Percentiles rank a stretch among this genome's conserved stretches.
These are phyloP conservation scores for Hypsibius dujardini DNA, from an alignment of 1,140 invertebrate genomes.

Conservation along the genomic window DNA sequence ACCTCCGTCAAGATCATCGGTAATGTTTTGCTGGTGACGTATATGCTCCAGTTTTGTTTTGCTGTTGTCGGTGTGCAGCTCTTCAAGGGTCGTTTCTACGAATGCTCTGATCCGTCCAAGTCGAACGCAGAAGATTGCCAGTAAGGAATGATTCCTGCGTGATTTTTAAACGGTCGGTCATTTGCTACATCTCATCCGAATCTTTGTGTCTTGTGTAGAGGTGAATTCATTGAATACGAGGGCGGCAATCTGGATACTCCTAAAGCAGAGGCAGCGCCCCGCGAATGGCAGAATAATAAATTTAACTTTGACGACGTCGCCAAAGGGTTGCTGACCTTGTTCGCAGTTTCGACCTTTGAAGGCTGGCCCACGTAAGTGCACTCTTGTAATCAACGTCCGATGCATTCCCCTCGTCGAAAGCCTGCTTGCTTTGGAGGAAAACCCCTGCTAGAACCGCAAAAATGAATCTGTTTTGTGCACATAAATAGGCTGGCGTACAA, in stretches of 20 bases:
- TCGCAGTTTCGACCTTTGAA: constrained; percentile 97
- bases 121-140: constrained; percentile 31
- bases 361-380: constrained; percentile 78
- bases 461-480: too few species aligned
- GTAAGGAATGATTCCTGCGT: constrained; percentile 27
- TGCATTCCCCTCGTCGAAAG: too few species aligned
- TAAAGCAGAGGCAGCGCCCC: constrained; percentile 43
- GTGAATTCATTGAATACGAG: constrained; percentile 69
- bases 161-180: too few species aligned
- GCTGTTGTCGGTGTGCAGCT: constrained; percentile 99
- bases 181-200: too few species aligned
- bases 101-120: constrained; percentile 37
- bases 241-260: constrained; percentile 65
- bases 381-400: constrained; percentile 1
- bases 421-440: too few species aligned
- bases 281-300: constrained; percentile 62
- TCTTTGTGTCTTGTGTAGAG: constrained; percentile 39
- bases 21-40: constrained; percentile 51
- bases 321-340: constrained; percentile 95
- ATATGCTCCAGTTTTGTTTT: constrained; percentile 99
- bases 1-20: constrained; percentile 36
- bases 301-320: constrained; percentile 96
- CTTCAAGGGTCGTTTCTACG: constrained; percentile 60
- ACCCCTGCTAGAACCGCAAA: too few species aligned
- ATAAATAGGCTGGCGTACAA: constrained; percentile 72